Percentiles rank a stretch among this genome's conserved stretches.
phyloP scores from a whole-genome alignment of 2,113 vertebrate genomes.

The Candoia aspera region DNA sequence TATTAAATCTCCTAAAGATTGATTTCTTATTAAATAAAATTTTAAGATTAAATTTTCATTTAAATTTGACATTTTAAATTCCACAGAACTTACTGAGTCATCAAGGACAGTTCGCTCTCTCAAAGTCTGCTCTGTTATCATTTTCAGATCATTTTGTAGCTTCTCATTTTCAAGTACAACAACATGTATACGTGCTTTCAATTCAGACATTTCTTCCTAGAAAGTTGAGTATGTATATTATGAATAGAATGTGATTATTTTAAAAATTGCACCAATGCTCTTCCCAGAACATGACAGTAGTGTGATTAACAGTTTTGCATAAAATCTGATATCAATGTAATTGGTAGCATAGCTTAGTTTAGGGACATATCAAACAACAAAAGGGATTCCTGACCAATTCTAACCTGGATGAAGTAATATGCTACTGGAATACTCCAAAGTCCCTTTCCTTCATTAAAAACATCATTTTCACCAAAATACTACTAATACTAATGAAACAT shows the following conservation, averaged over 20 bases:
- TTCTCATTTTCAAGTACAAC: conserved; percentile 89
- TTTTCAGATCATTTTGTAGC: conserved; percentile 79
- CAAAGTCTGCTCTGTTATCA: conserved; percentile 72
- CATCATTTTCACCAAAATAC: not conserved
- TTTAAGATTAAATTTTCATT: not conserved
- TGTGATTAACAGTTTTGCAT: not conserved
- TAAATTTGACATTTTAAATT: not conserved
- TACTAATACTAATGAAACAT: not conserved
- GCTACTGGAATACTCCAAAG: not conserved
- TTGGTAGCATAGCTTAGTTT: not conserved
- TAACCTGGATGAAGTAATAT: not conserved
- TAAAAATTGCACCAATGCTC: not conserved
- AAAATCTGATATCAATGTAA: not conserved
- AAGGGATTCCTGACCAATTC: not conserved
- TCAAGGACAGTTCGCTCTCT: conserved; percentile 78
- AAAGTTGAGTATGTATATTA: conserved; percentile 35
- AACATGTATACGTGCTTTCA: conserved; percentile 82
- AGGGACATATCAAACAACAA: not conserved
- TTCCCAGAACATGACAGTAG: not conserved
- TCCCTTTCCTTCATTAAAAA: not conserved
- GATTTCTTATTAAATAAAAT: not conserved
- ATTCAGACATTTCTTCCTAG: conserved; percentile 86
- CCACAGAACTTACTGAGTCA: conserved; percentile 70
- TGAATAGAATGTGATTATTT: conserved; percentile 4
- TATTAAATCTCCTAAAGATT: not conserved